Evolutionary conservation across 1,140 invertebrate species (phyloP).

Genomic region (Nasonia longicornis): DNA sequence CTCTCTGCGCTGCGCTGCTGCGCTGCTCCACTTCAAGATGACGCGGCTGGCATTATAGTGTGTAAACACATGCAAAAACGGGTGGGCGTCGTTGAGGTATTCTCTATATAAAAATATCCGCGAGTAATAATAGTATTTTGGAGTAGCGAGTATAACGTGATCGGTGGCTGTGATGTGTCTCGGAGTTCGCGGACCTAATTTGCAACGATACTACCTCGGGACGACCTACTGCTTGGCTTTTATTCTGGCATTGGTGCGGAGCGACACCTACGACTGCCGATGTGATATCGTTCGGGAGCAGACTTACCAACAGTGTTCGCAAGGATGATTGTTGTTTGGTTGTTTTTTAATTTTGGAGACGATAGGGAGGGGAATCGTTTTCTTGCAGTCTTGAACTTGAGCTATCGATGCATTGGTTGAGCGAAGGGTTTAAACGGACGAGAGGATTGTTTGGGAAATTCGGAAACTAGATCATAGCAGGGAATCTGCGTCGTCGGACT

Average conservation of each 20-base stretch:
- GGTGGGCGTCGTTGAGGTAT: not conserved
- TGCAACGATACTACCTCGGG: not conserved
- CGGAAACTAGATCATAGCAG: too few species aligned
- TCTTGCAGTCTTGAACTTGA: not conserved
- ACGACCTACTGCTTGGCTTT: slow-evolving; percentile 9
- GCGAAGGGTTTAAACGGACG: too few species aligned
- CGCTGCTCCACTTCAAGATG: slow-evolving; percentile 17
- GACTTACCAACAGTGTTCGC: too few species aligned
- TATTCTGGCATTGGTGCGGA: not conserved
- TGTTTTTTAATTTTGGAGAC: too few species aligned
- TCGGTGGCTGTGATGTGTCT: not conserved
- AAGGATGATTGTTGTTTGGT: too few species aligned
- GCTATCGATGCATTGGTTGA: not conserved
- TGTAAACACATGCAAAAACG: slow-evolving; percentile 36
- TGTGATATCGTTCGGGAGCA: not conserved
- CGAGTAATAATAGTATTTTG: slow-evolving; percentile 40
- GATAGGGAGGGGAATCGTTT: not conserved
- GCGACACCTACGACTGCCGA: slow-evolving; percentile 19
- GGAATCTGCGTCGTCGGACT: not conserved
- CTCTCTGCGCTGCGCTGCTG: not conserved
- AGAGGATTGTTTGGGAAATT: not conserved
- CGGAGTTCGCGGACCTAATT: slow-evolving; percentile 17
- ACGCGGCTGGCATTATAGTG: not conserved
- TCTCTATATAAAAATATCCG: slow-evolving; percentile 30
- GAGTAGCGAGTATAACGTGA: not conserved